Evolutionary conservation across 1,140 invertebrate species (phyloP), one percentile per base, ranked within the genome.

Genomic region (Chionoecetes opilio): DNA sequence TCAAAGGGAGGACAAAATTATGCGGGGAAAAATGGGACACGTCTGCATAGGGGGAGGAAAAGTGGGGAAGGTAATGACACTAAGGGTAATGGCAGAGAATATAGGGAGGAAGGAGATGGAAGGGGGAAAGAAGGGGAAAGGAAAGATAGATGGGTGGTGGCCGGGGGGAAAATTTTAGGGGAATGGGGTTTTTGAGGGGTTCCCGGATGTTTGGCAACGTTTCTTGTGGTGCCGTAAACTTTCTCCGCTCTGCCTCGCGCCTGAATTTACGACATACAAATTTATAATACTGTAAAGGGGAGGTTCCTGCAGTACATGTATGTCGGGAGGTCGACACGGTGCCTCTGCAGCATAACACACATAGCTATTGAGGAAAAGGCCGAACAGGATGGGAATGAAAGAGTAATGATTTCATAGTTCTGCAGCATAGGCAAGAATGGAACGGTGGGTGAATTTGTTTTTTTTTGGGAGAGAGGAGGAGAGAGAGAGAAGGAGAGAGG

Each of bases 201-300:
- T n/a, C 63, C 63, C 63, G 63, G 63, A n/a, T 75, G 63, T n/a
- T n/a, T 75, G 63, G 63, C 63, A 75, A 75, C 63, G 63, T 75
- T 75, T 75, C 63, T 75, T 75, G 63, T n/a, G 63, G 63, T n/a
- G 21, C 63, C 63, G 63, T 75, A 75, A 75, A 75, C 63, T 75
- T 75, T n/a, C 11, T 53, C 63, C 21, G 21, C 63, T 75, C 63
- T 75, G 63, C 63, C 63, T 75, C 63, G 63, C 63, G 63, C 63
- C 63, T n/a, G 63, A 75, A 75, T 75, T 75, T 75, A 75, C 63
- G 63, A 75, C n/a, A 75, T 75, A 75, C 63, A 75, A 75, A 75
- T 75, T 75, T 75, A 75, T 75, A 75, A 75, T 75, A n/a, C 63
- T 75, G 63, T 75, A 75, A 75, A 75, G 63, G 53, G 63, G 63